These are phyloP conservation scores for Drosophila lacteicornis DNA, from an alignment of 1,140 invertebrate genomes.

Conservation along the genomic window DNA sequence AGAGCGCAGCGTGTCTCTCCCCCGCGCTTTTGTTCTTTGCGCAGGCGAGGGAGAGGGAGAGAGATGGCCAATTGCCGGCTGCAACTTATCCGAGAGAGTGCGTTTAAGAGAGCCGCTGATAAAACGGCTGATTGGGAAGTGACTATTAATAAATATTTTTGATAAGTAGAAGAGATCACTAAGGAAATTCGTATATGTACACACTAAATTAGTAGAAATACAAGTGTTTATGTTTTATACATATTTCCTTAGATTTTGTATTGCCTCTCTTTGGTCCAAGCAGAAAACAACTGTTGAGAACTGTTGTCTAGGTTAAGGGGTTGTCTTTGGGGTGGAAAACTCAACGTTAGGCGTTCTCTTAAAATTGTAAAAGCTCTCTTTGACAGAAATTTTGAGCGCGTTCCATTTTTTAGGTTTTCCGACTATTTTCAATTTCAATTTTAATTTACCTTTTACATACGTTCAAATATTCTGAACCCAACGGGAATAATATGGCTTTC, in stretches of 20 bases:
- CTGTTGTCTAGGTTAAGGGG: conserved; percentile 13
- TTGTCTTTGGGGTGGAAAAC: not conserved
- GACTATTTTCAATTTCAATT: not conserved
- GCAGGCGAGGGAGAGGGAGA: not conserved
- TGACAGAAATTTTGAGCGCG: not conserved
- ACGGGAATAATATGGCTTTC: too few relatives aligned
- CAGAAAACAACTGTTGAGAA: conserved; percentile 19
- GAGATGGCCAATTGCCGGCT: conserved; percentile 15
- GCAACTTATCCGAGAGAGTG: not conserved
- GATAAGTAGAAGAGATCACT: not conserved
- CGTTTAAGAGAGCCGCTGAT: not conserved
- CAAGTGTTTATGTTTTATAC: not conserved
- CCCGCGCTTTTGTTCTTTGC: too few relatives aligned
- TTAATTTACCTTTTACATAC: too few relatives aligned
- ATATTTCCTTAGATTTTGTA: not conserved
- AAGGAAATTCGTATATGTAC: not conserved
- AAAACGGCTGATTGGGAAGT: conserved; percentile 9
- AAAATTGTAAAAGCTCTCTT: not conserved
- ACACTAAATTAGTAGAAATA: not conserved
- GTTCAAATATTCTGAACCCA: too few relatives aligned
- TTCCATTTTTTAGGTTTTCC: not conserved
- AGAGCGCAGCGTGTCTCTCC: not conserved
- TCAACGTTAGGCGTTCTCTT: not conserved
- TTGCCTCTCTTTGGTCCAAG: not conserved
- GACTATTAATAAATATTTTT: conserved; percentile 13